phyloP scores from a whole-genome alignment of 2,888 invertebrate genomes.

The Aphidoletes aphidimyza region DNA sequence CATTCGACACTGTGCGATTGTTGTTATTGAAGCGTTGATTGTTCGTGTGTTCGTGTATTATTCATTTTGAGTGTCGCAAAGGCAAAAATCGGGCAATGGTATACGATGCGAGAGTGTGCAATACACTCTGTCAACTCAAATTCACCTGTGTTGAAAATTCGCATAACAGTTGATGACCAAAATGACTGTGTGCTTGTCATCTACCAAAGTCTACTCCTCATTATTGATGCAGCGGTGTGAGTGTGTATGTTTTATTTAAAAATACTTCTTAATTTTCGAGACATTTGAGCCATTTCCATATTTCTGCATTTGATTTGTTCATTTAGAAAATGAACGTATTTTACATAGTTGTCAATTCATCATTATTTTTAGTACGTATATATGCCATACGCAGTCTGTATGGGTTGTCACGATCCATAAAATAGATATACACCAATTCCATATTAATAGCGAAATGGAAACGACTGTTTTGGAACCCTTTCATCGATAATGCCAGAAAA shows the following conservation, averaged over 20 bases:
- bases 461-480: not conserved
- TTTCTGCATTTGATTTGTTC: too few relatives aligned
- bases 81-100: not conserved
- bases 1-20: slow-evolving; percentile 15
- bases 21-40: not conserved
- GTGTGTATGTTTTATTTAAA: not conserved
- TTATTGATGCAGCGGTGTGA: not conserved
- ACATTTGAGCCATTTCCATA: not conserved
- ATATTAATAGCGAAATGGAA: too few relatives aligned
- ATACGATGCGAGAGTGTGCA: not conserved
- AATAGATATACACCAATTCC: not conserved
- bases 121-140: not conserved
- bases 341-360: not conserved
- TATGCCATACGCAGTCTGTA: too few relatives aligned
- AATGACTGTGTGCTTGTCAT: too few relatives aligned
- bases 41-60: slow-evolving; percentile 24
- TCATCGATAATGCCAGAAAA: not conserved
- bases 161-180: too few relatives aligned
- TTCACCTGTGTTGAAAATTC: not conserved
- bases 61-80: slow-evolving; percentile 3
- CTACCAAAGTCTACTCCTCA: too few relatives aligned
- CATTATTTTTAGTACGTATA: not conserved
- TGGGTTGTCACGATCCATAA: not conserved
- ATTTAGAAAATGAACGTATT: not conserved
- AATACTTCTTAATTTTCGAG: not conserved